Conservation (phyloP, 2,113 vertebrate species). For the Dermatemys mawii region DNA sequence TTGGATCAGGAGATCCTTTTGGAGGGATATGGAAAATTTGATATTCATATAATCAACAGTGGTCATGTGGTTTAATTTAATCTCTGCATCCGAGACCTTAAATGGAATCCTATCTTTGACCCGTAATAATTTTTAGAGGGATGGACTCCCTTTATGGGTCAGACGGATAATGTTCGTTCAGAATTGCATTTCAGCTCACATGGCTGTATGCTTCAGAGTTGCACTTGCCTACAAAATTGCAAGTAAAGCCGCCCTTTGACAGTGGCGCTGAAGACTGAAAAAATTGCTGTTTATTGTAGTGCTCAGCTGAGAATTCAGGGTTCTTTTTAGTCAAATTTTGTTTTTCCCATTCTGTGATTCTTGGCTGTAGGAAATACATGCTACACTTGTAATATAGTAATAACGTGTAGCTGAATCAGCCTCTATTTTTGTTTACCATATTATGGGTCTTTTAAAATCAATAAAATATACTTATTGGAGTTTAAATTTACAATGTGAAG, state of each 20-base stretch:
- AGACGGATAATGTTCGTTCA: not conserved
- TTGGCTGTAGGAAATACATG: not conserved
- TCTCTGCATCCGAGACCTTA: not conserved
- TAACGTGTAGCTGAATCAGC: slow-evolving; percentile 25
- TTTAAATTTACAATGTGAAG: not conserved
- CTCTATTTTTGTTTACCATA: slow-evolving; percentile 51
- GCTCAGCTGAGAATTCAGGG: not conserved
- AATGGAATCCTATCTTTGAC: not conserved
- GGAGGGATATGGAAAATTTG: not conserved
- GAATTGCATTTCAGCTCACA: not conserved
- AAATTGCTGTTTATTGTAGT: not conserved
- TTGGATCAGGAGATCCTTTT: not conserved
- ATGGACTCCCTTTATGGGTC: not conserved
- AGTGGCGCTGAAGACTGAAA: not conserved
- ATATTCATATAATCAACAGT: not conserved
- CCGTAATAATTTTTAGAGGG: not conserved
- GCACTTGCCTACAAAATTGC: not conserved
- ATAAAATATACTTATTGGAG: slow-evolving; percentile 29
- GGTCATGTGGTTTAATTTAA: not conserved
- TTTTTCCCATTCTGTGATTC: not conserved
- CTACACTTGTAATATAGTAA: not conserved
- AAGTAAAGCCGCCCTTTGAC: not conserved
- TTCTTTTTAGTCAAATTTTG: not conserved
- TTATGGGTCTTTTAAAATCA: slow-evolving; percentile 1
- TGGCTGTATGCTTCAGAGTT: not conserved